A percentile compares a stretch with the other conserved stretches of the same genome.
These are phyloP conservation scores for Lerema accius DNA, from an alignment of 1,140 invertebrate genomes.

Conservation along the genomic window DNA sequence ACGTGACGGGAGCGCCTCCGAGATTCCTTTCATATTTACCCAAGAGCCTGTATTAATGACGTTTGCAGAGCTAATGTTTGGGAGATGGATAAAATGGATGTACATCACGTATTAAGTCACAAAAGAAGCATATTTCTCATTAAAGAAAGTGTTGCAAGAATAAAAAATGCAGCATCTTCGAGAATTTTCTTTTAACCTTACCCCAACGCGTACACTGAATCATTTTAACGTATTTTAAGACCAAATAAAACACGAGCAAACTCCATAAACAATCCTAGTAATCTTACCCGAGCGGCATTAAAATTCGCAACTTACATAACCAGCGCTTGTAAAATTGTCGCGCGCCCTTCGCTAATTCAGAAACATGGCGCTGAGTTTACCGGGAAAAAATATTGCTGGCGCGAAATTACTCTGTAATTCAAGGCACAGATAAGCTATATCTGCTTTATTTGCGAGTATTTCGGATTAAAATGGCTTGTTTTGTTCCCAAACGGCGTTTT, in stretches of 20 bases:
- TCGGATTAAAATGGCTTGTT: constrained; percentile 30
- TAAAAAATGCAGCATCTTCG: too few relatives aligned
- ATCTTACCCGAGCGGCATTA: constrained; percentile 5
- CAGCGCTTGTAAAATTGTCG: constrained; percentile 15
- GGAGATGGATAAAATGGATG: too few relatives aligned
- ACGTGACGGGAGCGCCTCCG: constrained; percentile 5
- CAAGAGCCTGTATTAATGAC: background rate
- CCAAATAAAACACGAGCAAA: background rate
- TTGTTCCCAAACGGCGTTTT: constrained; percentile 11
- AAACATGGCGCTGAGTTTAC: constrained; percentile 23
- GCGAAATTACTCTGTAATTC: constrained; percentile 32
- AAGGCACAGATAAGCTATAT: constrained; percentile 31
- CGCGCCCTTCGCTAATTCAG: constrained; percentile 25
- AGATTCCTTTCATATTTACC: constrained; percentile 12
- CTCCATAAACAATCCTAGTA: background rate
- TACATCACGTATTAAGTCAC: too few relatives aligned
- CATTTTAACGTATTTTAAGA: background rate
- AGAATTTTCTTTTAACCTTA: background rate
- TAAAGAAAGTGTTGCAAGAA: too few relatives aligned
- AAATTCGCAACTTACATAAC: constrained; percentile 10
- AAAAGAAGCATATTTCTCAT: too few relatives aligned
- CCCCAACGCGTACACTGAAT: background rate
- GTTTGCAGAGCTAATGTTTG: background rate
- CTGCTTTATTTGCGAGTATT: constrained; percentile 29
- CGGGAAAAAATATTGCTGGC: constrained; percentile 29